These are phyloP conservation scores for Cerastis leucographa DNA, from an alignment of 2,888 invertebrate species.

Conservation along the genomic window DNA sequence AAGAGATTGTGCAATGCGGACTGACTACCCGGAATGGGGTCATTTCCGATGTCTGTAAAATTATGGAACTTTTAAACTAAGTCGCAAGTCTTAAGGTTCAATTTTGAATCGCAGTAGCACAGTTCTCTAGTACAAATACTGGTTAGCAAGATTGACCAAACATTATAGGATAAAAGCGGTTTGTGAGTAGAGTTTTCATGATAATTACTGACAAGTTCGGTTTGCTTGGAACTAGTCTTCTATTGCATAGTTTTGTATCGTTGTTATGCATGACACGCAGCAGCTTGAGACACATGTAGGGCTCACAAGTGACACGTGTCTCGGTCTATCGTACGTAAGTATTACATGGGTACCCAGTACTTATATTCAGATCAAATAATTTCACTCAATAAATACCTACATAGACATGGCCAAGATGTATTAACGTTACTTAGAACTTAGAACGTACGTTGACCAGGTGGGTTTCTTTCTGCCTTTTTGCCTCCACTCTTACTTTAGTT, in stretches of 20 bases:
- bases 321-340: not conserved
- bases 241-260: conserved; percentile 31
- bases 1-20: conserved; percentile 72
- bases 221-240: conserved; percentile 9
- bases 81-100: not conserved
- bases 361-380: not conserved
- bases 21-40: conserved; percentile 74
- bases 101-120: conserved; percentile 18
- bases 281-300: conserved; percentile 3
- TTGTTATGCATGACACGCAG: conserved; percentile 21
- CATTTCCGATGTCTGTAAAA: conserved; percentile 72
- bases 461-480: too few species aligned
- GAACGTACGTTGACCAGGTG: not conserved
- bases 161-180: conserved; percentile 52
- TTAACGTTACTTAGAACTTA: not conserved
- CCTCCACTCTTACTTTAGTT: not conserved
- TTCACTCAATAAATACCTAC: not conserved
- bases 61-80: conserved; percentile 41
- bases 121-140: conserved; percentile 49
- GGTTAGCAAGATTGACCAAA: conserved; percentile 63
- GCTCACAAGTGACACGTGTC: conserved; percentile 27
- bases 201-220: conserved; percentile 35
- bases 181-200: conserved; percentile 47
- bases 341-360: not conserved
- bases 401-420: not conserved